These are phyloP conservation scores for Oophaga pumilio DNA, from an alignment of 2,113 vertebrate species.

Conservation along the genomic window DNA sequence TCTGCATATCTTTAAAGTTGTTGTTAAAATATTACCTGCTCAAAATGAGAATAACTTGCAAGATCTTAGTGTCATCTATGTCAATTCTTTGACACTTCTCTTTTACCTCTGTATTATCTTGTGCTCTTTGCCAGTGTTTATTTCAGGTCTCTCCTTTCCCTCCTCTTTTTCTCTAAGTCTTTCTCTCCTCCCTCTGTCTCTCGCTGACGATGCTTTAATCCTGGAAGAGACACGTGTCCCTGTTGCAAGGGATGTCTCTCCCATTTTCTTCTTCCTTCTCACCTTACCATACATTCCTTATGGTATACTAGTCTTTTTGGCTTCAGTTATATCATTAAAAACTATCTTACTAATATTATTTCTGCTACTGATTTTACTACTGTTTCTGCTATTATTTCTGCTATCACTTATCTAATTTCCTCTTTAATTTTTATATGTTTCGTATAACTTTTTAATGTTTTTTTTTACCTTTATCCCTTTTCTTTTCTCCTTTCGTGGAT, in stretches of 20 bases:
- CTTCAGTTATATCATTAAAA: background rate
- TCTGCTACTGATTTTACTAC: background rate
- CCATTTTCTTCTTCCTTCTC: constrained; percentile 26
- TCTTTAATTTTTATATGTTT: background rate
- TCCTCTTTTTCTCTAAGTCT: constrained; percentile 37
- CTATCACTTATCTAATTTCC: background rate
- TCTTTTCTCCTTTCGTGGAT: background rate
- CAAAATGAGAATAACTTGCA: background rate
- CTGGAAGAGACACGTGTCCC: constrained; percentile 57
- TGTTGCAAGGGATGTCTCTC: constrained; percentile 37
- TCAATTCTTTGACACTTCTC: constrained; percentile 18
- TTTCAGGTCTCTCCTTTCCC: constrained; percentile 21
- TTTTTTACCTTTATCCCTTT: constrained; percentile 1
- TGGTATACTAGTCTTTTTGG: background rate
- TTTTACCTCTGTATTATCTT: constrained; percentile 19
- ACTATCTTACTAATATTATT: background rate
- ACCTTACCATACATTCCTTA: background rate
- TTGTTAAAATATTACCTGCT: constrained; percentile 30
- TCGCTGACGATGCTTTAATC: constrained; percentile 59
- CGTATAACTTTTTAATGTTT: background rate
- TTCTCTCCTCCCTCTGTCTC: constrained; percentile 56
- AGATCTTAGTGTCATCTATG: constrained; percentile 34
- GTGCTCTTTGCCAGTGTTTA: background rate
- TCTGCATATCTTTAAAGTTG: background rate
- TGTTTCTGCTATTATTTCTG: background rate